Conservation (phyloP, 1,140 invertebrate genomes). For the Rhagoletis zephyria region DNA sequence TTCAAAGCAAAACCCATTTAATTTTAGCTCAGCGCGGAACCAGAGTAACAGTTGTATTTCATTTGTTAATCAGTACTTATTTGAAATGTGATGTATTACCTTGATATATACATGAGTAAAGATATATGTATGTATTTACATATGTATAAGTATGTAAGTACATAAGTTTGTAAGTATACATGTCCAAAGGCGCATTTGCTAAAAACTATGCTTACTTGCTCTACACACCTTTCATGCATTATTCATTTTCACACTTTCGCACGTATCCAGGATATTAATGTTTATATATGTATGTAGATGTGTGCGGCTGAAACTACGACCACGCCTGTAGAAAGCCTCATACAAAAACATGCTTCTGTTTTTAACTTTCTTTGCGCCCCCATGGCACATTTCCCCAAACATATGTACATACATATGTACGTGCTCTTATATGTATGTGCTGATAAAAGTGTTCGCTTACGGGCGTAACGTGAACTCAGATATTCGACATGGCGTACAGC, state of each 20-base stretch:
- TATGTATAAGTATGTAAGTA: no score
- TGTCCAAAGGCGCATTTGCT: not conserved
- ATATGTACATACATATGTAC: not conserved
- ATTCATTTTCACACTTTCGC: constrained; percentile 25
- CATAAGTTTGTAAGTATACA: not conserved
- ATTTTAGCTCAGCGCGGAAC: no score
- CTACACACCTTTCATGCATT: not conserved
- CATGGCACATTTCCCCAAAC: not conserved
- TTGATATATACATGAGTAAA: no score
- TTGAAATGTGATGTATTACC: no score
- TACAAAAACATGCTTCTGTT: not conserved
- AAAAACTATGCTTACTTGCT: not conserved
- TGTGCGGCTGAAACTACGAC: no score
- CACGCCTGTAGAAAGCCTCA: not conserved
- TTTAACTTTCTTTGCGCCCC: not conserved
- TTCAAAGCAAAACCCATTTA: no score
- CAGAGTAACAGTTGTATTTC: no score
- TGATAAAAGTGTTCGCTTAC: not conserved
- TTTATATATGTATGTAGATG: no score
- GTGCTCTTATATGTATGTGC: not conserved
- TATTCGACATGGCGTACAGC: not conserved
- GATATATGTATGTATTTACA: no score
- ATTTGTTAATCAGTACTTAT: no score
- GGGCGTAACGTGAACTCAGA: not conserved
- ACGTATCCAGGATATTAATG: not conserved